Conservation (phyloP, 1,140 invertebrate genomes). For the Trachymyrmex cornetzi region DNA sequence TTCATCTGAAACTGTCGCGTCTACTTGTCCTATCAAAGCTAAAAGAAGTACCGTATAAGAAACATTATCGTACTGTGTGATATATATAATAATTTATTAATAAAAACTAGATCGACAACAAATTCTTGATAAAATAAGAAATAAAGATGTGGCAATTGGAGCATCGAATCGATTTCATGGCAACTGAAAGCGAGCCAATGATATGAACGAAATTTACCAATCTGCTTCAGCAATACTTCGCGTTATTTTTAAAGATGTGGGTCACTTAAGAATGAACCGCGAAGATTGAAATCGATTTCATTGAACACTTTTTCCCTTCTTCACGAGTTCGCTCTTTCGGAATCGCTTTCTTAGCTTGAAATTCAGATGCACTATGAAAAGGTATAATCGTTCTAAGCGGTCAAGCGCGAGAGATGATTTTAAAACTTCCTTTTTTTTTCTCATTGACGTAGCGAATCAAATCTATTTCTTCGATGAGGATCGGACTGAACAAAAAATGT, state of each 20-base stretch:
- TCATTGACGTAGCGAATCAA: conserved; percentile 34
- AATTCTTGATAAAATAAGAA: conserved; percentile 6
- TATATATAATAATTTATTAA: background rate
- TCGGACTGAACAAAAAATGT: conserved; percentile 59
- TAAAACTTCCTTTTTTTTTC: conserved; percentile 49
- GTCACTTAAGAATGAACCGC: conserved; percentile 46
- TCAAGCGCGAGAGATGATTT: conserved; percentile 56
- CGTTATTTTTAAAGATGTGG: conserved; percentile 58
- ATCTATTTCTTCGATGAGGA: conserved; percentile 45
- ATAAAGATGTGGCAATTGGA: conserved; percentile 5
- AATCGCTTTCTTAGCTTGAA: conserved; percentile 39
- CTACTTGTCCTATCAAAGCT: conserved; percentile 19
- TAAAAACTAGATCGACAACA: background rate
- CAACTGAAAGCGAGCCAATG: conserved; percentile 25
- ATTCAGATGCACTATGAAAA: conserved; percentile 61
- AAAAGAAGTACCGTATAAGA: background rate
- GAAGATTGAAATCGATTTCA: conserved; percentile 32
- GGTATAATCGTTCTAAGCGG: conserved; percentile 64
- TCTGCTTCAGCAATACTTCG: background rate
- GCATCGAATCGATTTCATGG: conserved; percentile 24
- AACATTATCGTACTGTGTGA: background rate
- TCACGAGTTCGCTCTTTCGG: background rate
- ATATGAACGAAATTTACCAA: conserved; percentile 33
- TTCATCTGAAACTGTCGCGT: conserved; percentile 78
- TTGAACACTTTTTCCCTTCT: background rate